phyloP scores from a whole-genome alignment of 2,113 vertebrate species.

The Pantherophis guttatus region DNA sequence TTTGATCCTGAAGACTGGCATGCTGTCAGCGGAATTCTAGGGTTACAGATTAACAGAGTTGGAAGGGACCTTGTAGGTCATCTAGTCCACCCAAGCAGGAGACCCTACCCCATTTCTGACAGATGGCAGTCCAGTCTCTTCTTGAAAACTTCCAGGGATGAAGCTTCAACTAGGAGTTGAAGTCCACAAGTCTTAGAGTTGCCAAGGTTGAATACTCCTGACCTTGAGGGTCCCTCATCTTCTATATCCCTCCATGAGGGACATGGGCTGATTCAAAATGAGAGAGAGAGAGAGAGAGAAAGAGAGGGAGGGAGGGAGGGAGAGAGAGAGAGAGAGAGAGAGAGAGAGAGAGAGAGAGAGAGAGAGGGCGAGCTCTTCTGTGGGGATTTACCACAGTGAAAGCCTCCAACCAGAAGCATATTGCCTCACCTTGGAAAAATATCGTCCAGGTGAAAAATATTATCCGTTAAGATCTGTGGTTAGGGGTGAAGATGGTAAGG shows the following conservation, averaged over 20 bases:
- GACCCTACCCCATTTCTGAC: too few relatives aligned
- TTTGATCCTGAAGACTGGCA: background rate
- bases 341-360: too few relatives aligned
- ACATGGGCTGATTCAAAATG: background rate
- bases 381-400: background rate
- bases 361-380: too few relatives aligned
- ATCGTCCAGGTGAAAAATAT: conserved; percentile 25
- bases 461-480: background rate
- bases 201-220: background rate
- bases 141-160: too few relatives aligned
- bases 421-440: background rate
- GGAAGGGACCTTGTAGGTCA: too few relatives aligned
- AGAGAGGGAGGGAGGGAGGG: accelerated
- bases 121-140: too few relatives aligned
- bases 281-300: accelerated
- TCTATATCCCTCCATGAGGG: background rate
- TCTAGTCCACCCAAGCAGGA: too few relatives aligned
- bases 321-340: too few relatives aligned
- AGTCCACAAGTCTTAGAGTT: background rate
- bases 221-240: background rate
- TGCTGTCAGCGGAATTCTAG: background rate
- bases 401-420: background rate
- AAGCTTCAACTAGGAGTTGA: background rate
- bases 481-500: background rate
- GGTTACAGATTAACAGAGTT: too few relatives aligned